A percentile compares a stretch with the other conserved stretches of the same genome.
Evolutionary conservation across 2,888 invertebrate genomes (phyloP).

Genomic region (Pristionchus fissidentatus): DNA sequence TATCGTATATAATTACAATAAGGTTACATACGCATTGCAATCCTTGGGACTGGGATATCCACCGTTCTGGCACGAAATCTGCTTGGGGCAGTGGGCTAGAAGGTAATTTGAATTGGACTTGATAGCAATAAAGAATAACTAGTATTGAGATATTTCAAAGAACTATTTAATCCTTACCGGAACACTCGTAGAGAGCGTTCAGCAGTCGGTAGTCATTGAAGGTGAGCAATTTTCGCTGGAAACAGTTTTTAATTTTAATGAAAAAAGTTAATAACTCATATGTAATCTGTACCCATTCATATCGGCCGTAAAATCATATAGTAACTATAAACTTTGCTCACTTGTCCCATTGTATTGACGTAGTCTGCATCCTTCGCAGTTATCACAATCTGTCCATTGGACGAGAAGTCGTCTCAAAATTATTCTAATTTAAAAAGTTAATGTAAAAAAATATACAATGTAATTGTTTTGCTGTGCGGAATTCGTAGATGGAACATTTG

Average conservation of each 20-base stretch:
- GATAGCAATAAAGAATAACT: not conserved
- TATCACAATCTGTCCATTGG: not conserved
- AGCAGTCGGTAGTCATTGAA: slow-evolving; percentile 45
- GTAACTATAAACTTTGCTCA: not conserved
- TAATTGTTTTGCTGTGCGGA: too few relatives aligned
- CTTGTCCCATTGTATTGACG: slow-evolving; percentile 38
- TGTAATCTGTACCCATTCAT: not conserved
- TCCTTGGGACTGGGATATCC: not conserved
- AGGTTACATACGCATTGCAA: slow-evolving; percentile 10
- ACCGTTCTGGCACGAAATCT: slow-evolving; percentile 32
- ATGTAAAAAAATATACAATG: too few relatives aligned
- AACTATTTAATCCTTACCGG: not conserved
- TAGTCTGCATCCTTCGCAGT: not conserved
- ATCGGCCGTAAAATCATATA: not conserved
- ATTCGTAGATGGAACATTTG: not conserved
- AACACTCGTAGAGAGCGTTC: slow-evolving; percentile 20
- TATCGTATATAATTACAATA: not conserved
- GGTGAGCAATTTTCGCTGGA: slow-evolving; percentile 16
- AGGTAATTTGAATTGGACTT: not conserved
- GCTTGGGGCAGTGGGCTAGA: not conserved
- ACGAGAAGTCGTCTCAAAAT: slow-evolving; percentile 15
- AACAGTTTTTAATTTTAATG: not conserved
- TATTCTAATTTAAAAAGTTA: not conserved
- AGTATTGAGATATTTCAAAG: not conserved
- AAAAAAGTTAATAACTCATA: not conserved